Percentiles rank a stretch among this genome's conserved stretches.
Conservation (phyloP, 2,888 invertebrate genomes). For the Hedya salicella region DNA sequence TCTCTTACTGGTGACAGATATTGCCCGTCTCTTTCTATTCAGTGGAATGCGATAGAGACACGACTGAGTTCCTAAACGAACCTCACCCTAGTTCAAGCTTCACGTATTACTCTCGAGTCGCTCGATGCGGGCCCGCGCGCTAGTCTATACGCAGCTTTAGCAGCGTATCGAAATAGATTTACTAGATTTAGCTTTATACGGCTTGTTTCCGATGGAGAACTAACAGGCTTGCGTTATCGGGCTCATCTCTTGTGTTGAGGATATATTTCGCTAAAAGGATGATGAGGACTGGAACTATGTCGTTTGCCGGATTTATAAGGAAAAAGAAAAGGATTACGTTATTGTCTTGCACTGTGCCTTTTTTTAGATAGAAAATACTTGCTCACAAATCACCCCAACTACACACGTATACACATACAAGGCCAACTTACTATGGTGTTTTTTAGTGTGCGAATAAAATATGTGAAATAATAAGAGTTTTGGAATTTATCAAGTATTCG, state of each 20-base stretch:
- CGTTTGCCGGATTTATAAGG: slow-evolving; percentile 40
- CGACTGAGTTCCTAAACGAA: too few species aligned
- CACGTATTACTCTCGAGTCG: not conserved
- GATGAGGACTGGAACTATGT: slow-evolving; percentile 46
- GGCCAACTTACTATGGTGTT: not conserved
- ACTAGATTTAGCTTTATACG: slow-evolving; percentile 62
- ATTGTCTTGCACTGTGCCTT: not conserved
- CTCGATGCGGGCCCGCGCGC: not conserved
- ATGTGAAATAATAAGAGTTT: too few species aligned
- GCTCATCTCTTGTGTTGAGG: slow-evolving; percentile 47
- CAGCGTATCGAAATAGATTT: slow-evolving; percentile 54
- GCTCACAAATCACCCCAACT: too few species aligned
- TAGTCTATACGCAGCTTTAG: slow-evolving; percentile 22
- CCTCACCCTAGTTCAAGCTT: too few species aligned
- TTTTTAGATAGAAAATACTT: not conserved
- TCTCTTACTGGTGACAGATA: too few species aligned
- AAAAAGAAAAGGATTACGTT: slow-evolving; percentile 15
- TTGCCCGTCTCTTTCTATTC: too few species aligned
- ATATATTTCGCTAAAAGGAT: slow-evolving; percentile 51
- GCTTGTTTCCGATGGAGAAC: slow-evolving; percentile 54
- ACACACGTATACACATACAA: not conserved
- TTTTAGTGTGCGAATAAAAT: too few species aligned
- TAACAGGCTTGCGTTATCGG: slow-evolving; percentile 57
- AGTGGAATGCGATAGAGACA: too few species aligned
- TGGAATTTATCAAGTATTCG: too few species aligned